Evolutionary conservation across 92 coral and sea anemone species (phyloP), one percentile per base, ranked within the genome.

Genomic region (Pocillopora meandrina): DNA sequence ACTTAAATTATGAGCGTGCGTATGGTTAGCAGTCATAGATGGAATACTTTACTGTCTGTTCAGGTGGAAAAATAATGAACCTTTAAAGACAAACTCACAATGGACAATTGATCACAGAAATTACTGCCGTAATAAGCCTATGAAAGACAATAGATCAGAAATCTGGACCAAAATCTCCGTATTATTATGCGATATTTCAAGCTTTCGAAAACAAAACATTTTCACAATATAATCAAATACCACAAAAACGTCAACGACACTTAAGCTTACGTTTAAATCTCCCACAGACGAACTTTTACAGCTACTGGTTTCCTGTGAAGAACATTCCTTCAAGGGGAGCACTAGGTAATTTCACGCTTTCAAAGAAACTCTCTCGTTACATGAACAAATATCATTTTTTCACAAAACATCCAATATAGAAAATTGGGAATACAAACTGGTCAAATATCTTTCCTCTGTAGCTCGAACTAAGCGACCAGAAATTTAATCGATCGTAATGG

Each of bases 181-280:
- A 36, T 34, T 42, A 16, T 15, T 71, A 36, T 58, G 77, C 61
- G 77, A 56, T 36, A 21, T 59, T 81, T 59, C 26, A 80, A 73
- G 67, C 76, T 33, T 69, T 12, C 57, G 19, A 72, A 58, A 34
- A 77, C 76, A 71, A 36, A 58, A 16, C 20, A 12, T 69, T 9
- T 21, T 6, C 71, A 34, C 85, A 81, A 81, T 81, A 81, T 59
- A 75, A 75, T 75, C 20, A 31, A 56, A 71, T 57, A 56, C 78
- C 85, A 65, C 77, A 81, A 71, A 71, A 56, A 81, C 78, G 71
- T 35, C 85, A 71, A 19, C 11, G 2, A 26, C 70, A 81, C 85
- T 71, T 81, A 81, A 56, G 77, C 69, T 35, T 13, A 59, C 52
- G 61, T 61, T 66, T 26, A 3, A 16, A 42, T 42, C 47, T 67